Base-by-base conservation (phyloP, 2,113 vertebrate genomes). In the Catharus fuscescens region DNA sequence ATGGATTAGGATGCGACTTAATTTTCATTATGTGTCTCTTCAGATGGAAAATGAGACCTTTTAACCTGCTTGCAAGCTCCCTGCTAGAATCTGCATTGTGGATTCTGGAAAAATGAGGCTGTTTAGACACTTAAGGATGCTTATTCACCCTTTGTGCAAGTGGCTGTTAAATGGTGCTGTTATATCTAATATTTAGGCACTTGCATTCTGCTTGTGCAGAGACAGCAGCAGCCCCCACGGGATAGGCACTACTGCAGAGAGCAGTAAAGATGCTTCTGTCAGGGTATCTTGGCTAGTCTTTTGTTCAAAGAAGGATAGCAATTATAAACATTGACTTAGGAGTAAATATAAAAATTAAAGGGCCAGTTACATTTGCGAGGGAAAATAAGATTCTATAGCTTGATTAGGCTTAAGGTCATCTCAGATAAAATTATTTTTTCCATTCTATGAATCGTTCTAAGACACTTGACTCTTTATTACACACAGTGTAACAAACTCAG, bases 61-160 rank as follows among this genome's bases (percentile, higher is more conserved):
- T 85, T 85, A 90, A 79, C 36, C 4, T 16, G 79, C n/a, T 34
- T 36, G 52, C 56, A 86, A 91, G 62, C 48, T 54, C 56, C 65
- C 71, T 7, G 24, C 86, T 96, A 72, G 88, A 96, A 77, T 64
- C 32, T 77, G 89, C 79, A 50, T 57, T 78, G 67, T 14, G 14
- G 80, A 67, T 91, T 96, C 86, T 92, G 31, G 64, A 92, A 94
- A 92, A 96, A 92, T 77, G 9, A 72, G 87, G 72, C 66, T 94
- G 73, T 81, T 94, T 81, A 91, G 76, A 84, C 76, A 76, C 38
- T 79, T 67, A 60, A 60, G 14, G 2, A 40, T 74, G 26, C 40
- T 71, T 96, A 62, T 74, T 96, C 82, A 90, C 59, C 59, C 79
- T 94, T 95, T 71, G 72, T 83, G 52, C 1, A 7, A 90, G 59